Conservation (phyloP, 1,140 invertebrate species). For the Nephila pilipes region DNA sequence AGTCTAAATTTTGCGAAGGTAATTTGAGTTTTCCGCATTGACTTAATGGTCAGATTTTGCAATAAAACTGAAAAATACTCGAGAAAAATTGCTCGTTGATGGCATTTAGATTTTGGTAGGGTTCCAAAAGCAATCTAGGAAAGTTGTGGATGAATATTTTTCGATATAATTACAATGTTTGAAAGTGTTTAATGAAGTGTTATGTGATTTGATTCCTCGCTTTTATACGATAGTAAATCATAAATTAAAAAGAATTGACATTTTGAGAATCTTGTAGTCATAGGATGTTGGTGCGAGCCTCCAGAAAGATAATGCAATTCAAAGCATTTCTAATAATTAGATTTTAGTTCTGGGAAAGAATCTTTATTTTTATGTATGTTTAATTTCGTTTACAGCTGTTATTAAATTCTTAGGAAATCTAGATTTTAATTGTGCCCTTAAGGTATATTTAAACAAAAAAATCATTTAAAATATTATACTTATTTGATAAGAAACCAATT, state of each 20-base stretch:
- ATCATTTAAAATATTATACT: too few relatives aligned
- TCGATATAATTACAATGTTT: background rate
- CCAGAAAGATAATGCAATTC: background rate
- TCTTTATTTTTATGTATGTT: too few relatives aligned
- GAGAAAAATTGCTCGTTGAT: background rate
- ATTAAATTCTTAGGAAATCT: too few relatives aligned
- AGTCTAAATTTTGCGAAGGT: background rate
- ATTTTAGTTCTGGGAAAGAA: too few relatives aligned
- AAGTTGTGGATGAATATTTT: background rate
- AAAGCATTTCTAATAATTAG: too few relatives aligned
- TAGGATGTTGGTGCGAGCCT: background rate
- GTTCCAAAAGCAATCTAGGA: background rate
- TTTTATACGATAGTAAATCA: background rate
- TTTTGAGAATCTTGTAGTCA: background rate
- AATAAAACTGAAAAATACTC: background rate
- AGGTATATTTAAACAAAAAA: too few relatives aligned
- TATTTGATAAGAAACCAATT: too few relatives aligned
- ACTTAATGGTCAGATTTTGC: background rate
- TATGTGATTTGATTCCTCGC: background rate
- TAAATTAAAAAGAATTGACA: background rate
- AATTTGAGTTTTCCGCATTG: background rate
- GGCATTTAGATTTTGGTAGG: background rate
- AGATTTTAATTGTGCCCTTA: too few relatives aligned
- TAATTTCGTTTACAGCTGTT: too few relatives aligned
- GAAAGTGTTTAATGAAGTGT: constrained; percentile 3